A percentile compares a stretch with the other conserved stretches of the same genome.
Evolutionary conservation across 2,113 vertebrate genomes (phyloP).

Genomic region (Acrocephalus kingi): DNA sequence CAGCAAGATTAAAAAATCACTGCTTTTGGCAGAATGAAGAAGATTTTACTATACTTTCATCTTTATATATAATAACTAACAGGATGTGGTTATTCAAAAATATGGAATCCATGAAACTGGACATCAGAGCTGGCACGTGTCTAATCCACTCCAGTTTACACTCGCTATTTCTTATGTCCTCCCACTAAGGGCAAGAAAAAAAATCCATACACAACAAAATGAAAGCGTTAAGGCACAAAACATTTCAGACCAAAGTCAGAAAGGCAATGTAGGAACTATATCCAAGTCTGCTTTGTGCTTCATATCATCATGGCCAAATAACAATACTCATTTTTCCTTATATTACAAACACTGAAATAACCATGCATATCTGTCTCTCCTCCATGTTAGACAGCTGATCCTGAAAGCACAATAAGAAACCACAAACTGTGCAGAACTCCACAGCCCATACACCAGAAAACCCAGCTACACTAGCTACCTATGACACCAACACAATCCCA

Average conservation of each 20-base stretch:
- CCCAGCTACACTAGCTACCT: not conserved
- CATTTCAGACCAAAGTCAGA: not conserved
- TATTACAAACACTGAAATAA: not conserved
- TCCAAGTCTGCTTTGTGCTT: not conserved
- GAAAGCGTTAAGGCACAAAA: not conserved
- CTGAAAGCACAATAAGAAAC: not conserved
- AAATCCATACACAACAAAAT: not conserved
- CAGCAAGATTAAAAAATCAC: conserved; percentile 56
- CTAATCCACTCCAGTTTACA: not conserved
- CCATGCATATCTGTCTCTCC: not conserved
- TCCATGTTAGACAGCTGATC: not conserved
- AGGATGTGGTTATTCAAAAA: not conserved
- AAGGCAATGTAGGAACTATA: not conserved
- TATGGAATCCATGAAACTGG: not conserved
- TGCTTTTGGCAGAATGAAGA: not conserved
- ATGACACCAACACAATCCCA: not conserved
- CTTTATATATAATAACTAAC: not conserved
- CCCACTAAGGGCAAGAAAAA: not conserved
- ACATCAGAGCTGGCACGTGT: not conserved
- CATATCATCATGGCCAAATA: not conserved
- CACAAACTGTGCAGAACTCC: not conserved
- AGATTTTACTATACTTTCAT: not conserved
- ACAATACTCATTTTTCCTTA: not conserved
- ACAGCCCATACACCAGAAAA: not conserved
- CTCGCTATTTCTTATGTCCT: not conserved